Evolutionary conservation across 2,113 vertebrate genomes (phyloP).

Genomic region (Lates calcarifer): DNA sequence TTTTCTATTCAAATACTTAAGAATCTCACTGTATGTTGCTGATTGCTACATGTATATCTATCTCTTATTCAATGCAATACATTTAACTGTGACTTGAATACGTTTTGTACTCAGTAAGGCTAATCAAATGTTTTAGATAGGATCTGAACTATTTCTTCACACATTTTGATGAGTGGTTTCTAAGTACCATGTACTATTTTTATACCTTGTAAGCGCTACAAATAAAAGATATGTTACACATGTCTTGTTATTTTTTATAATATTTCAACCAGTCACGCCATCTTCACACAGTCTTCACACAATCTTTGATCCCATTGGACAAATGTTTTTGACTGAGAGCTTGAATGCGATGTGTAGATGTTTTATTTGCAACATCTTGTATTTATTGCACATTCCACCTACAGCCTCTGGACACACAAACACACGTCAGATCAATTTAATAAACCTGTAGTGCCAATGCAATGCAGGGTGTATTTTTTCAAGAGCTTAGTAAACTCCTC

Average conservation of each 20-base stretch:
- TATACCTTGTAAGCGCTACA: not conserved
- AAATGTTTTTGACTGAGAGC: not conserved
- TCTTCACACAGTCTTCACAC: not conserved
- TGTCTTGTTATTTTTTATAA: not conserved
- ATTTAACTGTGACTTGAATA: conserved; percentile 8
- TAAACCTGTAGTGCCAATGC: not conserved
- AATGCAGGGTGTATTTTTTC: not conserved
- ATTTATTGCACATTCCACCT: not conserved
- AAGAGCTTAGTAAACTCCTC: not conserved
- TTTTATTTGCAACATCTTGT: not conserved
- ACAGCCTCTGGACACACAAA: not conserved
- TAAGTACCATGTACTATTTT: conserved; percentile 41
- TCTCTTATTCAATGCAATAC: conserved; percentile 2
- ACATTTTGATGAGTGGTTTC: conserved; percentile 6
- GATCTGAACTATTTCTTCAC: not conserved
- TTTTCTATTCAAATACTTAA: conserved; percentile 11
- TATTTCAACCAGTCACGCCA: not conserved
- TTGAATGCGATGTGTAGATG: not conserved
- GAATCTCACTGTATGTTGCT: not conserved
- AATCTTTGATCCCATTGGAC: not conserved
- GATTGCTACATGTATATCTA: not conserved
- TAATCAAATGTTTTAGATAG: not conserved
- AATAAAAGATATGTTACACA: conserved; percentile 15
- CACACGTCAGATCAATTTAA: conserved; percentile 1
- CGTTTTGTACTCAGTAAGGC: conserved; percentile 12